Base-by-base conservation (phyloP, 2,888 invertebrate genomes). In the Drosophila lutescens region DNA sequence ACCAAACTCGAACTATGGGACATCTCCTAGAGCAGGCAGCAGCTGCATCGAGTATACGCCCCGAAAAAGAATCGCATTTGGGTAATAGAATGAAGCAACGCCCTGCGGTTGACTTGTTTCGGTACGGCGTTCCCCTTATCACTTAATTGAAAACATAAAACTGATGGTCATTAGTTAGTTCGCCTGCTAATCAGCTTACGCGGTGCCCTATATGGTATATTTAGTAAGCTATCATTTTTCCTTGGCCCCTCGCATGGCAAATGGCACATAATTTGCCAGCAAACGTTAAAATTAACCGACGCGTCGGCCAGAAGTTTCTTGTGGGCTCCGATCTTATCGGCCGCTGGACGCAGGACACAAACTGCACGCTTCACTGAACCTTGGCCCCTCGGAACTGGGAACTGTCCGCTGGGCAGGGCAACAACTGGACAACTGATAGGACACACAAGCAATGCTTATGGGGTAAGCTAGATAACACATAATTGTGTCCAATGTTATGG, bases 111-210 rank as follows among this genome's bases (percentile, higher is more conserved):
- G 43, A 57, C 34, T 57, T 43, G 40, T 4, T 15, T 9, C 13
- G 2, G 23, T 75, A 26, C 2, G 10, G 30, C 30, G 10, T 15
- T 9, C 6, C 12, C 76, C 60, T 79, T 87, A 78, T 72, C 66
- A 43, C 68, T 69, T 71, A 87, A 87, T 87, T 81, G 69, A 82
- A 79, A 77, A 62, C 70, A 82, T 79, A 71, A 63, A 69, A 69
- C 30, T 9, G 12, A 26, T 12, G 15, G 23, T 69, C 54, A 54
- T 70, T 71, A 47, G 47, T 50, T 66, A 83, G 71, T 61, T 68
- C 44, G 47, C 30, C 51, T 34, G 67, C 70, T 88, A 88, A 88
- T 88, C 84, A 77, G 84, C 78, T 88, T 88, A 86, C 58, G 68
- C 50, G 55, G 57, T 26, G 26, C 26, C 26, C 6, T 26, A 26